These are phyloP conservation scores for Hypolimnas misippus DNA, from an alignment of 2,888 invertebrate species.

Conservation along the genomic window DNA sequence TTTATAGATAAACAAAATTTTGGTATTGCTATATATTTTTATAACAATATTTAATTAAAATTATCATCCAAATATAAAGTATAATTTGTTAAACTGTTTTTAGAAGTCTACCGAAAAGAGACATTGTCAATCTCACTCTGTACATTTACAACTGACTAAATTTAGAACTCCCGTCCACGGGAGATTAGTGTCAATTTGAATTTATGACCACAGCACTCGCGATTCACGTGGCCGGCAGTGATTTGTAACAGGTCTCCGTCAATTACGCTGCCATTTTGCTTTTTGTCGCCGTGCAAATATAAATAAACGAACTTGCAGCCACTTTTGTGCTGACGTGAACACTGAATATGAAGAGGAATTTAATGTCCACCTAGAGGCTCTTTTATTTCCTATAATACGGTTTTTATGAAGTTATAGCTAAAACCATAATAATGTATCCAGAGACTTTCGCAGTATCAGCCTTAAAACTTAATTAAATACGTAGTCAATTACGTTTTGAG, in stretches of 20 bases:
- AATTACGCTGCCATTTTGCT: constrained; percentile 36
- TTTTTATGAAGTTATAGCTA: too few relatives aligned
- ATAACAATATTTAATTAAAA: too few relatives aligned
- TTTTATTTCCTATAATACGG: not conserved
- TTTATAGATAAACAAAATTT: too few relatives aligned
- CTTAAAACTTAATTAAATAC: too few relatives aligned
- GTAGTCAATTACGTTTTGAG: too few relatives aligned
- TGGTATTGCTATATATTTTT: too few relatives aligned
- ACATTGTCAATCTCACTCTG: constrained; percentile 9
- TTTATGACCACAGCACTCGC: constrained; percentile 48
- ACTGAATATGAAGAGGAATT: not conserved
- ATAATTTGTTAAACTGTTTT: too few relatives aligned
- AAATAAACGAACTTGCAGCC: not conserved
- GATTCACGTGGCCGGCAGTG: constrained; percentile 49
- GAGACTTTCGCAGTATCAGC: too few relatives aligned
- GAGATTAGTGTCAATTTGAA: constrained; percentile 55
- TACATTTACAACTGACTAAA: constrained; percentile 15
- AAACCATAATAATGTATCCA: too few relatives aligned
- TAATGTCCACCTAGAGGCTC: not conserved
- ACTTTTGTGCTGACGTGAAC: not conserved
- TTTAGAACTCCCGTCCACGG: constrained; percentile 29
- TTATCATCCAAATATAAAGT: too few relatives aligned
- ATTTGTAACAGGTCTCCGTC: constrained; percentile 46
- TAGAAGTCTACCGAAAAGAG: not conserved
- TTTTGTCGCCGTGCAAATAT: constrained; percentile 11